Evolutionary conservation across 2,888 invertebrate species (phyloP), one percentile per base, ranked within the genome.

Genomic region (Ashinkailepas kermadecensis): DNA sequence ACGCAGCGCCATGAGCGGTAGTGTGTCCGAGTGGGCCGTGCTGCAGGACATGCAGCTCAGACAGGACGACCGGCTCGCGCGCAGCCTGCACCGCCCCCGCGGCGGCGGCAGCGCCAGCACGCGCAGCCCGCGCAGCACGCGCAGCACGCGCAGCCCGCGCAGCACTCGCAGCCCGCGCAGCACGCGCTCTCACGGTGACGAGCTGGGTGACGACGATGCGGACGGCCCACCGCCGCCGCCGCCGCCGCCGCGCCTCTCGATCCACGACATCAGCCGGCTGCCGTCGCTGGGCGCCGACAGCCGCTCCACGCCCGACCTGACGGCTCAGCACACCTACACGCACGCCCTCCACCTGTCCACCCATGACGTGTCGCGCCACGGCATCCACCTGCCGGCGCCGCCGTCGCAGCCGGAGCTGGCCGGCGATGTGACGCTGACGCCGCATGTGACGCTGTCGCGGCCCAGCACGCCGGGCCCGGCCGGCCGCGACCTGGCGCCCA

Each of bases 381-480:
- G 23, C 23, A 79, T 79, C 79, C 79, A 79, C 25, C 18, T 79
- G 58, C 79, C 79, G 23, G 13, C n/a, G 58, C 57, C 79, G 6
- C 79, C n/a, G 58, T 23, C 58, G 0, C 79, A 79, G 54, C 56
- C 56, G 12, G 74, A 74, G 74, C 74, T 56, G 58, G 23, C 58
- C 23, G 79, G 57, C 25, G 58, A n/a, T 6, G 79, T 79, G 79
- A 57, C 79, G 58, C 58, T 79, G 58, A 58, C 79, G n/a, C 79
- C 79, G 13, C 79, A 79, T 58, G 79, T 79, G 58, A 79, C 79
- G 13, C 79, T 79, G 79, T 79, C 79, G 23, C 58, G 79, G 13
- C 57, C 79, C 56, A 58, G 13, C 23, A 79, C 79, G 13, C 79
- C 79, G 25, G 79, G 79, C 58, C 54, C 78, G 39, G 56, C 54